Base-by-base conservation (phyloP, 2,113 vertebrate species). In the Vulpes lagopus region DNA sequence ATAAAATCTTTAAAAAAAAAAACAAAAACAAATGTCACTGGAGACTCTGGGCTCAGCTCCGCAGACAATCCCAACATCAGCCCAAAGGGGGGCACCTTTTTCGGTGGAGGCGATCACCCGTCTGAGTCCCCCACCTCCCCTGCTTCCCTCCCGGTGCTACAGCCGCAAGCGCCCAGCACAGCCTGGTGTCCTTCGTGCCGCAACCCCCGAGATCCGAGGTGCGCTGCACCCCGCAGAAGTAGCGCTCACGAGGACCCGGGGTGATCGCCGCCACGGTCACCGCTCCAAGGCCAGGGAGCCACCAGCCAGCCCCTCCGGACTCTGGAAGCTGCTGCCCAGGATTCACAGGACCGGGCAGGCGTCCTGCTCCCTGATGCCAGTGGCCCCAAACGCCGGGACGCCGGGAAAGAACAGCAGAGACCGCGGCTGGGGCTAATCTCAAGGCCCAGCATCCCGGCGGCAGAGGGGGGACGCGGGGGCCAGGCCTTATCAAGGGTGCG, bases 201-300 rank as follows among this genome's bases (percentile, higher is more conserved):
- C 43, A 43, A 43, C 43, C 43, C 43, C 43, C 6, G 43, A 43
- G 43, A 43, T 43, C 43, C 7, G 43, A 43, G 20, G 32, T 23
- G 38, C 43, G 62, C 60, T 30, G 27, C 35, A 11, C 16, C 81
- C 85, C 60, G 74, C 5, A 84, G 73, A 92, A 43, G 35, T 2
- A 7, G 30, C 5, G 7, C 10, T 32, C 32, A 3, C 0, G 5
- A 51, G 22, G n/a, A 1, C 59, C 73, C 0, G 1, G 22, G 32
- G 30, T 23, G 12, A 43, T 65, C 32, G 32, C 5, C 65, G 35
- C 53, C 53, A 10, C 0, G 2, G 27, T 51, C 76, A 76, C 1
- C 30, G 79, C 32, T 30, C 60, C 11, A 5, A 35, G 84, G 65
- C 27, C 84, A 94, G 38, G 27, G 35, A 74, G 51, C 25, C 27